Base-by-base conservation (phyloP, 2,113 vertebrate genomes). In the Antigone vipio region DNA sequence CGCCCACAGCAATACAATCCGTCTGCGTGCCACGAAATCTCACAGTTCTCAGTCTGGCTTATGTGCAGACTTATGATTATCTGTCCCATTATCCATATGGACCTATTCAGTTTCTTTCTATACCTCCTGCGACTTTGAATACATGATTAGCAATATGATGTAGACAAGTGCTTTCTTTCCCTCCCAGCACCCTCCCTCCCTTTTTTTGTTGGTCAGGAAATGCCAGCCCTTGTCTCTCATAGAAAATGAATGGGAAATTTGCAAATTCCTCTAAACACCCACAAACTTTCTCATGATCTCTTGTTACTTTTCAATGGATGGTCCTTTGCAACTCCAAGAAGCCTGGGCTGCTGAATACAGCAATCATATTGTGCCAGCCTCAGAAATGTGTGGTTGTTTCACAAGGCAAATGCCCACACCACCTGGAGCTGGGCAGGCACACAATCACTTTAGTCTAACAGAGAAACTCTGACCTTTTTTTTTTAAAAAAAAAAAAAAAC, bases 241-340 rank as follows among this genome's bases (percentile, higher is more conserved):
- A 92, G 79, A 85, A 96, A 97, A 77, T 50, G 84, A 95, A 96
- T 86, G 94, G 91, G 81, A 86, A 95, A 95, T 92, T 80, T 91
- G 53, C 87, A 79, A 95, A 97, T 89, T 96, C 94, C 89, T 87
- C 32, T 26, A 79, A 92, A 96, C 96, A 95, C 93, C 94, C 94
- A 96, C 95, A 94, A 97, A 96, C 79, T 92, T 96, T 95, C 96
- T 96, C 94, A 93, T 94, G 95, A 71, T 95, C 94, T 91, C 93
- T 91, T 88, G 91, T 32, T 90, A 63, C 83, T 92, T 93, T 80
- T 85, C 84, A 88, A 35, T 89, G 89, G 95, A 94, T 78, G 64
- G 81, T 63, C 86, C 89, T 95, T 85, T 79, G 58, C 86, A 66
- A 6, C 87, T 83, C 87, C 32, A 59, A 76, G 71, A 66, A 89